Evolutionary conservation across 2,888 invertebrate genomes (phyloP).

Genomic region (Archaeoteleia sp.): DNA sequence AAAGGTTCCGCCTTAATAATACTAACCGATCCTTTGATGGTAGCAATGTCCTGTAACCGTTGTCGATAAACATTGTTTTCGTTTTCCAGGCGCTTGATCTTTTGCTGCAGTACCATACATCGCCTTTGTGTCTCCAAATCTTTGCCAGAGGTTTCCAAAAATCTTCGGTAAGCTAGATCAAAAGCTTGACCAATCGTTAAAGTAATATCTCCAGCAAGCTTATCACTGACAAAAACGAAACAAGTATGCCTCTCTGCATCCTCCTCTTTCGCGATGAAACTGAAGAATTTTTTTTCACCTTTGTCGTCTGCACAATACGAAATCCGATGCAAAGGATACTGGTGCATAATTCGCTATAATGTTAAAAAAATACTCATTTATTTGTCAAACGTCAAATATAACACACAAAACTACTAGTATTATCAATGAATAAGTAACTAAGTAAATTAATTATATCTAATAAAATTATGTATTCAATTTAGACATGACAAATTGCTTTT

Average conservation of each 20-base stretch:
- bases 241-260: constrained; percentile 90
- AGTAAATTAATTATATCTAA: no score
- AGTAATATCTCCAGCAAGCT: constrained; percentile 97
- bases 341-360: constrained; percentile 85
- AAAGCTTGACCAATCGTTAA: constrained; percentile 98
- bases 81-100: constrained; percentile 89
- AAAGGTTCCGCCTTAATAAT: no score
- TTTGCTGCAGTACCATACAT: constrained; percentile 85
- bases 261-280: constrained; percentile 91
- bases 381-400: no score
- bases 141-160: constrained; percentile 93
- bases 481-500: no score
- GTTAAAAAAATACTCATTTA: no score
- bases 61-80: constrained; percentile 90
- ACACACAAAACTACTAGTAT: no score
- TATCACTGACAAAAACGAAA: constrained; percentile 98
- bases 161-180: constrained; percentile 96
- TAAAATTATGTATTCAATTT: no score
- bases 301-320: constrained; percentile 99
- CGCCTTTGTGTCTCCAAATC: constrained; percentile 90
- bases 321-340: constrained; percentile 97
- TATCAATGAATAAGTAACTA: no score
- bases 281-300: constrained; percentile 97
- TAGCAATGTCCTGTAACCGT: constrained; percentile 83
- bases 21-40: constrained; percentile 76